Conservation (phyloP, 2,888 invertebrate species). For the Drosophila borealis region DNA sequence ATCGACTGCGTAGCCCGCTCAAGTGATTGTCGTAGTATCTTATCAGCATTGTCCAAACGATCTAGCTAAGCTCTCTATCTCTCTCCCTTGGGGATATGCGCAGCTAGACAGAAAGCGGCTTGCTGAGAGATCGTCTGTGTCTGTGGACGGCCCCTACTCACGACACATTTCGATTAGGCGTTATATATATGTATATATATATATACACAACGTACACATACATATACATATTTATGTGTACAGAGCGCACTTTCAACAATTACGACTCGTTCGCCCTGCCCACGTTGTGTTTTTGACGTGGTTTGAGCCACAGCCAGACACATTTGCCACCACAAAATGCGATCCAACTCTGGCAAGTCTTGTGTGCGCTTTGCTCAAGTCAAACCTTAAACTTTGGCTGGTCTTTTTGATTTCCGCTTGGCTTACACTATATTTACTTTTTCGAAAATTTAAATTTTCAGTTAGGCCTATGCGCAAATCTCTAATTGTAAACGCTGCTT, state of each 20-base stretch:
- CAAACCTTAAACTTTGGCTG: slow-evolving; percentile 28
- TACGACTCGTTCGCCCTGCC: slow-evolving; percentile 75
- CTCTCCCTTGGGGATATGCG: slow-evolving; percentile 20
- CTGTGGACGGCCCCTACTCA: slow-evolving; percentile 61
- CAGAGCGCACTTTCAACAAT: slow-evolving; percentile 76
- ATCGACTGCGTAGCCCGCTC: slow-evolving; percentile 12
- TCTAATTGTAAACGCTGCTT: slow-evolving; percentile 31
- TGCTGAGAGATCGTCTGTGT: slow-evolving; percentile 34
- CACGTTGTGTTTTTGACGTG: slow-evolving; percentile 64
- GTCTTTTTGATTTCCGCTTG: slow-evolving; percentile 41
- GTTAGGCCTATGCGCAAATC: slow-evolving; percentile 17
- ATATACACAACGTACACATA: slow-evolving; percentile 2
- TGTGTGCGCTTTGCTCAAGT: slow-evolving; percentile 43
- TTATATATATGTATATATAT: slow-evolving; percentile 42
- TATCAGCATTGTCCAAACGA: slow-evolving; percentile 58
- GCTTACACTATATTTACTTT: slow-evolving; percentile 6
- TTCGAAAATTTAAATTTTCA: slow-evolving; percentile 29
- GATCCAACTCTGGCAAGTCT: slow-evolving; percentile 47
- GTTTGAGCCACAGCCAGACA: slow-evolving; percentile 69
- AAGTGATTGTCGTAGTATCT: slow-evolving; percentile 48
- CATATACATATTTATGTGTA: slow-evolving; percentile 32
- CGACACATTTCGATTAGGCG: slow-evolving; percentile 74
- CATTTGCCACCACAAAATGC: slow-evolving; percentile 58
- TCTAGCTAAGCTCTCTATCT: slow-evolving; percentile 7
- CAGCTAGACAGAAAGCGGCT: slow-evolving; percentile 20